Evolutionary conservation across 2,888 invertebrate species (phyloP).

Genomic region (Apodemia mormo): DNA sequence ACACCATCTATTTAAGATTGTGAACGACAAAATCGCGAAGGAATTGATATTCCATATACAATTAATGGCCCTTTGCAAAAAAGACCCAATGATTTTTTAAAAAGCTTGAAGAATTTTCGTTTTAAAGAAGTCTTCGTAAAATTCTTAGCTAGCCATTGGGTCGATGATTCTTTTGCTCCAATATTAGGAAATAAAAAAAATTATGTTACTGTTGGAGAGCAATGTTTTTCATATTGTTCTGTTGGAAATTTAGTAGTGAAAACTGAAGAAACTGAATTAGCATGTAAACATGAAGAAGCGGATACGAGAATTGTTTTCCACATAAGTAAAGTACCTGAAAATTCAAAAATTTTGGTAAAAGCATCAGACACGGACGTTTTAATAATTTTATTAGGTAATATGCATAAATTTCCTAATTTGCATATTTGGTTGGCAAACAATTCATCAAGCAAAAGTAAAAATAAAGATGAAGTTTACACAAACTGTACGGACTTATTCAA

Average conservation of each 20-base stretch:
- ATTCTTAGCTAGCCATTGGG: constrained; percentile 34
- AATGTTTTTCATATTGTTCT: constrained; percentile 21
- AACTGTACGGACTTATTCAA: background rate
- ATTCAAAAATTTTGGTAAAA: constrained; percentile 38
- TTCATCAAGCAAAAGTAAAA: constrained; percentile 10
- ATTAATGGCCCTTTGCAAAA: constrained; percentile 42
- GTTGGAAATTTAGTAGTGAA: constrained; percentile 29
- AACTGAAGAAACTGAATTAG: constrained; percentile 34
- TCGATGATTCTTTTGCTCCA: constrained; percentile 25
- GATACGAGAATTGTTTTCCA: constrained; percentile 34
- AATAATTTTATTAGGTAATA: constrained; percentile 32
- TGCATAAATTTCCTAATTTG: constrained; percentile 4
- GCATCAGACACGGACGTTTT: constrained; percentile 40
- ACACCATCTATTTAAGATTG: too few species aligned
- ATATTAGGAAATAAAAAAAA: constrained; percentile 27
- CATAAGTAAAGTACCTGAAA: constrained; percentile 34
- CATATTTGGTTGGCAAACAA: constrained; percentile 1
- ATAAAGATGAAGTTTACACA: constrained; percentile 5
- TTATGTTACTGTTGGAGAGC: constrained; percentile 19
- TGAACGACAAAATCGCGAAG: too few species aligned
- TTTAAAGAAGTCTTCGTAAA: constrained; percentile 37
- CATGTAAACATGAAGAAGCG: constrained; percentile 31
- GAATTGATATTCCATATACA: constrained; percentile 40
- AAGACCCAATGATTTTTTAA: constrained; percentile 28
- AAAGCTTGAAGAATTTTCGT: constrained; percentile 35